Evolutionary conservation across 2,888 invertebrate species (phyloP).

Genomic region (Nebria salina): DNA sequence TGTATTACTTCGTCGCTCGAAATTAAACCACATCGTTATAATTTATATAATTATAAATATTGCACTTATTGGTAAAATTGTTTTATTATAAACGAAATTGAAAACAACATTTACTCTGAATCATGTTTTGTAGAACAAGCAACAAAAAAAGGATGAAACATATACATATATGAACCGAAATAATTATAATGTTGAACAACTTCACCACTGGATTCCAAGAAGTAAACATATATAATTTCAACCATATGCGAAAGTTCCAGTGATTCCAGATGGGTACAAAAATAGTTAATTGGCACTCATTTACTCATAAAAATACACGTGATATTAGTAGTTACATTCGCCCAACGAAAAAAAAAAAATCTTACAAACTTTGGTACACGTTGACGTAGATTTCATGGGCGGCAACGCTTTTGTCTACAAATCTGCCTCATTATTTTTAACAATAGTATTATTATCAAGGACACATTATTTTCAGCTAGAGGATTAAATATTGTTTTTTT

Average conservation of each 20-base stretch:
- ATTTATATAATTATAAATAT: no score
- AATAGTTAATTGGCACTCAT: slow-evolving; percentile 1
- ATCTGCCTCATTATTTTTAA: not conserved
- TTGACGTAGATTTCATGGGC: not conserved
- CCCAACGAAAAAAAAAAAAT: not conserved
- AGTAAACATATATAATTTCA: not conserved
- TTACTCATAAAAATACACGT: not conserved
- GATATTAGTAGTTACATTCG: not conserved
- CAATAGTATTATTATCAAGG: no score
- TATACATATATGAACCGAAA: not conserved
- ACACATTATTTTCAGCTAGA: no score
- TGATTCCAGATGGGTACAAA: not conserved
- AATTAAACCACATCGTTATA: no score
- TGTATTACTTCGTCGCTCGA: no score
- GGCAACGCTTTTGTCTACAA: not conserved
- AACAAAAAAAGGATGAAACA: no score
- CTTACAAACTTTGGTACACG: not conserved
- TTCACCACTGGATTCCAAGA: not conserved
- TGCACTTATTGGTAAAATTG: no score
- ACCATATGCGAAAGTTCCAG: not conserved
- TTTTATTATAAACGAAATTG: no score
- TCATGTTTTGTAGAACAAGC: no score
- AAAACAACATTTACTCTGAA: no score
- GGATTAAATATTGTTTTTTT: no score
- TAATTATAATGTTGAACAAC: not conserved